Evolutionary conservation across 92 coral and sea anemone genomes (phyloP).

Genomic region (Virgularia gustaviana): DNA sequence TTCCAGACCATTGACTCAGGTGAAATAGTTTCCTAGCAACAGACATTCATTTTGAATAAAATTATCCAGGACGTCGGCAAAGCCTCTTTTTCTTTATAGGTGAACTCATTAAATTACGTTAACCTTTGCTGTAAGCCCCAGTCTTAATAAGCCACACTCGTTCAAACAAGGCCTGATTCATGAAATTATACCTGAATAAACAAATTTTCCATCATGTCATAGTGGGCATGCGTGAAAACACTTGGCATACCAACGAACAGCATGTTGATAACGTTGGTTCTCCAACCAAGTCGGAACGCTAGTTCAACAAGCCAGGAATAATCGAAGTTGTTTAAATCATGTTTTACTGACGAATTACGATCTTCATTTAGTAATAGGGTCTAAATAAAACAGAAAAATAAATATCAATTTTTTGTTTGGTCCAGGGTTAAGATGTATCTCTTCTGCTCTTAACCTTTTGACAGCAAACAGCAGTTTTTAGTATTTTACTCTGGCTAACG

Average conservation of each 20-base stretch:
- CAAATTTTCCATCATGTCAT: conserved; percentile 80
- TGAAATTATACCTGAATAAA: conserved; percentile 97
- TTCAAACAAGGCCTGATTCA: too few species aligned
- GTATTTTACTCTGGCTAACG: too few species aligned
- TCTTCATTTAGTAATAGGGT: conserved; percentile 51
- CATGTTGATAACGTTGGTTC: conserved; percentile 78
- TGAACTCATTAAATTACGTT: too few species aligned
- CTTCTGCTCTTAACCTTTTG: too few species aligned
- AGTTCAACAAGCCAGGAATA: conserved; percentile 76
- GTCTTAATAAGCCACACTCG: too few species aligned
- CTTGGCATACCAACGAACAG: conserved; percentile 88
- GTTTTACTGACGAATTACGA: conserved; percentile 60
- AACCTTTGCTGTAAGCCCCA: too few species aligned
- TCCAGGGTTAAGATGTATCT: conserved; percentile 22
- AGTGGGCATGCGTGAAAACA: conserved; percentile 92
- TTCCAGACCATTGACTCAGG: too few species aligned
- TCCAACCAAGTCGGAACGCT: conserved; percentile 69
- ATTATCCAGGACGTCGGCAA: too few species aligned
- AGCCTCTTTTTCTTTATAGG: too few species aligned
- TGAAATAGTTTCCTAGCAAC: too few species aligned
- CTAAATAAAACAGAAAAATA: neutral
- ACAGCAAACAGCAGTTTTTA: too few species aligned
- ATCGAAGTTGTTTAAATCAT: conserved; percentile 73
- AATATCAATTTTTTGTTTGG: neutral
- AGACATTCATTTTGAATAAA: too few species aligned